Evolutionary conservation across 2,797 vertebrate genomes (phyloP).

Genomic region (Hozukius guyotensis): DNA sequence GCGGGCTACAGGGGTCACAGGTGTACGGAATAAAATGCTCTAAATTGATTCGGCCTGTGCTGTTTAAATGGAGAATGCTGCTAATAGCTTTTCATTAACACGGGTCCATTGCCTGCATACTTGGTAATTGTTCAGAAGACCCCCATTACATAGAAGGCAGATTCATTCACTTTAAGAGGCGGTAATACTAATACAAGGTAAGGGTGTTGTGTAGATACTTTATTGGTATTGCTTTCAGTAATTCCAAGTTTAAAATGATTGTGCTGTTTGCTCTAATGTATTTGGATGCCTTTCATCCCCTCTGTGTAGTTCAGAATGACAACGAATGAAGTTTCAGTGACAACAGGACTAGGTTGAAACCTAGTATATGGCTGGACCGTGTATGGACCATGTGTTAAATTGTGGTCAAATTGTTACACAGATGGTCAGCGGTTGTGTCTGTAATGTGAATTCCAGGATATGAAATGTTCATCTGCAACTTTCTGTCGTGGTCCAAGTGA

Average conservation of each 20-base stretch:
- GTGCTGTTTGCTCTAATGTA: neutral
- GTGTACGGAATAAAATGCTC: slow-evolving; percentile 61
- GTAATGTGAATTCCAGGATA: neutral
- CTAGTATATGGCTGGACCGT: neutral
- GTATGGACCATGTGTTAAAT: neutral
- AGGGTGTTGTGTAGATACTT: neutral
- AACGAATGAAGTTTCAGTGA: neutral
- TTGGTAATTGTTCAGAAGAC: slow-evolving; percentile 35
- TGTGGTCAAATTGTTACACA: neutral
- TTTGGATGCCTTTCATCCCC: neutral
- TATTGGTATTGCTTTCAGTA: neutral
- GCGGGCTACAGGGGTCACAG: neutral
- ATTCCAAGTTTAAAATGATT: neutral
- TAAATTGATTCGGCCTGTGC: slow-evolving; percentile 69
- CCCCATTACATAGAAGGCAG: slow-evolving; percentile 36
- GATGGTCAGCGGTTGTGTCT: neutral
- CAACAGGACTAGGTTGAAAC: neutral
- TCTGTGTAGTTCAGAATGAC: neutral
- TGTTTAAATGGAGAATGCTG: slow-evolving; percentile 65
- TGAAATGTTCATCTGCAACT: neutral
- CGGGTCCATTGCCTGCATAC: slow-evolving; percentile 41
- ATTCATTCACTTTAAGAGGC: slow-evolving; percentile 21
- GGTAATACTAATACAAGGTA: slow-evolving; percentile 12
- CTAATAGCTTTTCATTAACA: slow-evolving; percentile 77
- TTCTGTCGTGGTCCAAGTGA: neutral